phyloP scores from a whole-genome alignment of 2,797 vertebrate species.

The Manis javanica region DNA sequence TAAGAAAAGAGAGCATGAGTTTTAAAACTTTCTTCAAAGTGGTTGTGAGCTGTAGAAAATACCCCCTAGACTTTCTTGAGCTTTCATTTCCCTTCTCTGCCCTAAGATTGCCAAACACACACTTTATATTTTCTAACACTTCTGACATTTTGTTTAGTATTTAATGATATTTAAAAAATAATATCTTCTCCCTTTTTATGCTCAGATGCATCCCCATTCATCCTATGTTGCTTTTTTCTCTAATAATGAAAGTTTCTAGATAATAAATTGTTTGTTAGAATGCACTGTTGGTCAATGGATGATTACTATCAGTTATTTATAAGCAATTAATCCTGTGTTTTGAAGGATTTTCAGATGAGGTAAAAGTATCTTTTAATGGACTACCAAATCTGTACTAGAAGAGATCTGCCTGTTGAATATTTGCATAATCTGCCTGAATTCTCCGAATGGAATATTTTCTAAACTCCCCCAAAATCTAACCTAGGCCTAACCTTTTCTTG shows the following conservation, averaged over 20 bases:
- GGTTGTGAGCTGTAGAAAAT: not conserved
- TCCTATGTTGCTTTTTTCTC: constrained; percentile 1
- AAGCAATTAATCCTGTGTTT: not conserved
- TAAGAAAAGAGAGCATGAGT: not conserved
- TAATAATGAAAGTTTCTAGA: constrained; percentile 26
- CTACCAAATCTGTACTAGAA: not conserved
- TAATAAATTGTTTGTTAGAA: not conserved
- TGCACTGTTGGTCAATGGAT: not conserved
- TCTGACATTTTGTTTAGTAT: not conserved
- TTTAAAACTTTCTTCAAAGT: constrained; percentile 8
- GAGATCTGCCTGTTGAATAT: not conserved
- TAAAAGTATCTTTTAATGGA: constrained; percentile 41
- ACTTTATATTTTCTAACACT: constrained; percentile 17
- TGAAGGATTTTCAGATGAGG: constrained; percentile 31
- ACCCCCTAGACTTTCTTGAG: not conserved
- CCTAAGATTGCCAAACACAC: not conserved
- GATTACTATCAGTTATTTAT: not conserved
- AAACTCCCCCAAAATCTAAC: not conserved
- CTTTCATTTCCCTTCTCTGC: not conserved
- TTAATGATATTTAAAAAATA: constrained; percentile 19
- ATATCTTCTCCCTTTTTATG: not conserved
- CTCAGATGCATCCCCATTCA: not conserved
- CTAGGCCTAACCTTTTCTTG: not conserved
- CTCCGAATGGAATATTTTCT: not conserved
- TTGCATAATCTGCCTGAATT: not conserved